Evolutionary conservation across 1,140 invertebrate species (phyloP).

Genomic region (Pseudomyrmex pallidus): DNA sequence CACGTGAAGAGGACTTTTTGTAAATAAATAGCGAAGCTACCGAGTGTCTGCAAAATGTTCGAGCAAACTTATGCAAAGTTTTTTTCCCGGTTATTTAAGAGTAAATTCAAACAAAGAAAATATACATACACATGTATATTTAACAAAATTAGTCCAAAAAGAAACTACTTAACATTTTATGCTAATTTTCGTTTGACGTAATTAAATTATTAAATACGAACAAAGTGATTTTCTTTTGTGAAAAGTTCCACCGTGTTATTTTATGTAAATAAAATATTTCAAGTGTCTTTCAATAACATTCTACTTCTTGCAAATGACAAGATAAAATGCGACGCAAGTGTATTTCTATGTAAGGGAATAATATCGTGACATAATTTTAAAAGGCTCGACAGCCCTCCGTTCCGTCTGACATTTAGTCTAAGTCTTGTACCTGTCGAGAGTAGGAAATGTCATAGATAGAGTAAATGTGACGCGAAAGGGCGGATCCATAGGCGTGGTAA

Average conservation of each 20-base stretch:
- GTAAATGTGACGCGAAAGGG: slow-evolving; percentile 68
- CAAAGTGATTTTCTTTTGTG: background rate
- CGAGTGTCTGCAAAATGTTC: slow-evolving; percentile 31
- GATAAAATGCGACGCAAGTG: slow-evolving; percentile 38
- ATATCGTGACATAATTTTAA: slow-evolving; percentile 58
- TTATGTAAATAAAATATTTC: background rate
- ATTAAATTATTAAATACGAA: no score
- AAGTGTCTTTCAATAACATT: background rate
- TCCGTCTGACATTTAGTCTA: slow-evolving; percentile 54
- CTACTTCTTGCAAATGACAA: slow-evolving; percentile 22
- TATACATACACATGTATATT: background rate
- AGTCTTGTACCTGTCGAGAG: slow-evolving; percentile 62
- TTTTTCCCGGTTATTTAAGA: background rate
- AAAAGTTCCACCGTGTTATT: background rate
- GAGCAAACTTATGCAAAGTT: slow-evolving; percentile 38
- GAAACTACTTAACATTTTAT: slow-evolving; percentile 46
- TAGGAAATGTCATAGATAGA: slow-evolving; percentile 47
- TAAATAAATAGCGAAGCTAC: slow-evolving; percentile 55
- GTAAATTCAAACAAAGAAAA: background rate
- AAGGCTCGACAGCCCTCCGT: slow-evolving; percentile 49
- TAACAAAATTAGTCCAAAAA: background rate
- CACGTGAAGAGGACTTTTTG: slow-evolving; percentile 41
- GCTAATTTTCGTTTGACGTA: no score
- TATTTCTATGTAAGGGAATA: slow-evolving; percentile 9
- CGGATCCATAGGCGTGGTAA: slow-evolving; percentile 72